A percentile compares a stretch with the other conserved stretches of the same genome.
Conservation (phyloP, 53 echinoderm and acorn worm genomes). For the Arbacia lixula region DNA sequence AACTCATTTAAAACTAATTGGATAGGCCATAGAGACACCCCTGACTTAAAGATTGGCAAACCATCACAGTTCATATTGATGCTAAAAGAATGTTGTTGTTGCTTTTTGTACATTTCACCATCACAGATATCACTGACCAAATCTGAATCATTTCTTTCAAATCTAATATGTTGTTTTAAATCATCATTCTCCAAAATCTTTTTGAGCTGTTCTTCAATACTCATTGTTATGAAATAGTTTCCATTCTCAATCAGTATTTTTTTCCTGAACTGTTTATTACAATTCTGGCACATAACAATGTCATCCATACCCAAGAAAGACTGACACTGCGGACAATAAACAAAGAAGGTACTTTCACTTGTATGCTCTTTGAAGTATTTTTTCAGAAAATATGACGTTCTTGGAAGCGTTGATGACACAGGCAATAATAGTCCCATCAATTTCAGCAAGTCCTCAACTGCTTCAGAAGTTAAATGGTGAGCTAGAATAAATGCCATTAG, state of each 20-base stretch:
- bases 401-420: too few species aligned
- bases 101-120: conserved; percentile 5
- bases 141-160: conserved; percentile 13
- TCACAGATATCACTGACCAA: conserved; percentile 22
- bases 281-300: neutral
- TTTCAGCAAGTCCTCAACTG: too few species aligned
- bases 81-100: conserved; percentile 15
- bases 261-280: conserved; percentile 1
- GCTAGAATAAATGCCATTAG: too few species aligned
- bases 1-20: neutral
- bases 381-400: too few species aligned
- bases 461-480: too few species aligned
- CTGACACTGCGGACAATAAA: too few species aligned
- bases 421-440: too few species aligned
- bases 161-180: conserved; percentile 5
- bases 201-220: conserved; percentile 10
- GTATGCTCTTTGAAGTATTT: too few species aligned
- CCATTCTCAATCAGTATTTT: conserved; percentile 9
- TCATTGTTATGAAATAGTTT: conserved; percentile 16
- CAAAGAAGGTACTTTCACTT: too few species aligned
- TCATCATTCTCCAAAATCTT: conserved; percentile 10
- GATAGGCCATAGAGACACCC: conserved; percentile 17
- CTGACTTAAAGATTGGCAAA: neutral
- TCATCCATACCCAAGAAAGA: too few species aligned
- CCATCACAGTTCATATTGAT: conserved; percentile 28